These are phyloP conservation scores for Macrosoma leucophasiata DNA, from an alignment of 2,888 invertebrate genomes.

Conservation along the genomic window DNA sequence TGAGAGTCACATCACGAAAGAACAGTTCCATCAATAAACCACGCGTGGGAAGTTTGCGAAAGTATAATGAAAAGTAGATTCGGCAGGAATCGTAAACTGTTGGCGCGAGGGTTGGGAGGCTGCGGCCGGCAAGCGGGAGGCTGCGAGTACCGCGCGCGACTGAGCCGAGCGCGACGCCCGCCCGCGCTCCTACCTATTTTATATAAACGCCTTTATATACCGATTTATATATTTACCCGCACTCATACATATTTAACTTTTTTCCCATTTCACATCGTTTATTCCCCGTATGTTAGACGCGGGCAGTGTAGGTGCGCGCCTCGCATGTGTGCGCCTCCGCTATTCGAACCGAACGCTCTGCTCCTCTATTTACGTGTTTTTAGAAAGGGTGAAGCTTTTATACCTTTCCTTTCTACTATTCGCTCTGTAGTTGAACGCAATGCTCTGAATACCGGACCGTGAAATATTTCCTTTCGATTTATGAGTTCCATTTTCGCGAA, in stretches of 20 bases:
- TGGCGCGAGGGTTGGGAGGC: constrained; percentile 22
- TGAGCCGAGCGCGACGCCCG: constrained; percentile 46
- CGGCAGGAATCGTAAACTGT: constrained; percentile 15
- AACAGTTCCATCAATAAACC: constrained; percentile 13
- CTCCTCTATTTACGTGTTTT: constrained; percentile 71
- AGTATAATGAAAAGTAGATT: constrained; percentile 7
- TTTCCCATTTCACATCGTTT: constrained; percentile 74
- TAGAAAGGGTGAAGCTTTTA: constrained; percentile 73
- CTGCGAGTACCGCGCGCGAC: constrained; percentile 53
- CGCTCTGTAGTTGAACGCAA: constrained; percentile 60
- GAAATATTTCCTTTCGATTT: constrained; percentile 69
- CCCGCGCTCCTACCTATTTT: constrained; percentile 59
- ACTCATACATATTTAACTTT: constrained; percentile 76
- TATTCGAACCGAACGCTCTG: constrained; percentile 46
- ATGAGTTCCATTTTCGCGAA: constrained; percentile 55
- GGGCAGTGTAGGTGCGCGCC: constrained; percentile 35
- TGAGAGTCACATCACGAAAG: constrained; percentile 6
- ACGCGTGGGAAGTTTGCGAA: constrained; percentile 8
- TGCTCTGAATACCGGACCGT: constrained; percentile 54
- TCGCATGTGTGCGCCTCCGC: constrained; percentile 52
- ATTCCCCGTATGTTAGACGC: constrained; percentile 63
- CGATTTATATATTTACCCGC: constrained; percentile 75
- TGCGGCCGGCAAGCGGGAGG: constrained; percentile 29
- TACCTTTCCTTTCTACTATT: constrained; percentile 70
- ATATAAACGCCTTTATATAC: constrained; percentile 70